A percentile compares a stretch with the other conserved stretches of the same genome.
Conservation (phyloP, 2,797 vertebrate genomes). For the Chrosomus eos region DNA sequence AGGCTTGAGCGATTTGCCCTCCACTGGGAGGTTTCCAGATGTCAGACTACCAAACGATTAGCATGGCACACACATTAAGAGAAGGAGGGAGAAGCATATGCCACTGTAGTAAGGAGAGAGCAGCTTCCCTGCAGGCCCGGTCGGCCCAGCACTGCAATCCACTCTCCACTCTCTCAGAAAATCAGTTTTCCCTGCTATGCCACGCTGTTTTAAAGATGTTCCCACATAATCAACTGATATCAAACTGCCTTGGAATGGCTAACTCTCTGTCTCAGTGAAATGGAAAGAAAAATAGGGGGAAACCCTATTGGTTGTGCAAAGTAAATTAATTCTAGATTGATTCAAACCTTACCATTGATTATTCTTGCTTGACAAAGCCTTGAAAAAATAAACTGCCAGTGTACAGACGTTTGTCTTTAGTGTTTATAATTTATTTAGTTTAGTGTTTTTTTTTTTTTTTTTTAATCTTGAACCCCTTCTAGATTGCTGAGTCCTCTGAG, state of each 20-base stretch:
- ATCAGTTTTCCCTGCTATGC: conserved; percentile 71
- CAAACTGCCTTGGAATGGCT: conserved; percentile 66
- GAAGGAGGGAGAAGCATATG: conserved; percentile 66
- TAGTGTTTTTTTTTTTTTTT: neutral
- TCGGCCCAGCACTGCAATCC: conserved; percentile 65
- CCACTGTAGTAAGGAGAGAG: conserved; percentile 70
- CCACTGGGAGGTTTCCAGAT: conserved; percentile 74
- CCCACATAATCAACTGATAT: conserved; percentile 71
- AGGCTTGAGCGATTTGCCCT: conserved; percentile 65
- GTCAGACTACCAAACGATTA: conserved; percentile 76
- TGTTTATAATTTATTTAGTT: neutral
- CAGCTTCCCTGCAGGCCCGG: conserved; percentile 55
- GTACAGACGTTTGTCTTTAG: neutral
- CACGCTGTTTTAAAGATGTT: conserved; percentile 67
- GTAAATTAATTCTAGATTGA: conserved; percentile 11
- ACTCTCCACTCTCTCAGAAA: conserved; percentile 67
- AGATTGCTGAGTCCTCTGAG: neutral
- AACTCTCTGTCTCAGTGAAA: conserved; percentile 54
- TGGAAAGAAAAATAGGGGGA: conserved; percentile 49
- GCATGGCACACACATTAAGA: conserved; percentile 65
- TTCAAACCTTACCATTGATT: neutral
- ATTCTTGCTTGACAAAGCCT: neutral
- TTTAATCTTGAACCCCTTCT: neutral
- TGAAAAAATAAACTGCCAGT: neutral
- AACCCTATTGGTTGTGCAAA: neutral